Percentiles rank a stretch among this genome's conserved stretches.
Evolutionary conservation across 2,888 invertebrate genomes (phyloP).

Genomic region (Netelia virgata): DNA sequence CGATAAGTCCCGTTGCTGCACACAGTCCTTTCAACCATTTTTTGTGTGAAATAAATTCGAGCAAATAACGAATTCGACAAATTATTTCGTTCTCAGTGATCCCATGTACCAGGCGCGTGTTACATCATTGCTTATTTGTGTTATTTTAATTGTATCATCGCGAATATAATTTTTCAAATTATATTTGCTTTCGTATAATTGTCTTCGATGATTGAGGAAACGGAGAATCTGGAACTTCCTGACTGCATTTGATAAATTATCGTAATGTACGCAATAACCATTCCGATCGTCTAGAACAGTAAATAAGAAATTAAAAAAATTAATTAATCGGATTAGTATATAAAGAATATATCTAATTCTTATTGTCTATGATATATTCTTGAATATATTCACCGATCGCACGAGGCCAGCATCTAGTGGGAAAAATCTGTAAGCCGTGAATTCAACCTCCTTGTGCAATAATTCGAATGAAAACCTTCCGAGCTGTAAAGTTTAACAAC

Average conservation of each 20-base stretch:
- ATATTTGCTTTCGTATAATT: slow-evolving; percentile 3
- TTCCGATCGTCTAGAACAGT: slow-evolving; percentile 22
- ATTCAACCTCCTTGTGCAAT: slow-evolving; percentile 43
- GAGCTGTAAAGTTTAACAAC: slow-evolving; percentile 28
- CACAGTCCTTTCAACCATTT: no score
- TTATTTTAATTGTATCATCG: not conserved
- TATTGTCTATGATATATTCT: no score
- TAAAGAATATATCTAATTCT: no score
- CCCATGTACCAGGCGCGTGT: no score
- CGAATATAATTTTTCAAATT: slow-evolving; percentile 8
- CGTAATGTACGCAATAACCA: not conserved
- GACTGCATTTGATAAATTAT: slow-evolving; percentile 34
- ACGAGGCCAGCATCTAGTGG: slow-evolving; percentile 43
- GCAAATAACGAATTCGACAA: no score
- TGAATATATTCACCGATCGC: slow-evolving; percentile 39
- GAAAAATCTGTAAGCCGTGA: slow-evolving; percentile 43
- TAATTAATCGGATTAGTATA: no score
- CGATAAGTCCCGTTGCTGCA: no score
- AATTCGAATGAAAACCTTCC: slow-evolving; percentile 41
- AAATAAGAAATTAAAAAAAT: not conserved
- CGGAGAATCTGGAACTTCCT: not conserved
- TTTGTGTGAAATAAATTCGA: no score
- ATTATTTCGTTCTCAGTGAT: no score
- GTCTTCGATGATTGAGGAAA: not conserved
- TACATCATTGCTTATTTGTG: not conserved